phyloP scores from a whole-genome alignment of 1,140 invertebrate genomes.

The Cotesia chilonis region DNA sequence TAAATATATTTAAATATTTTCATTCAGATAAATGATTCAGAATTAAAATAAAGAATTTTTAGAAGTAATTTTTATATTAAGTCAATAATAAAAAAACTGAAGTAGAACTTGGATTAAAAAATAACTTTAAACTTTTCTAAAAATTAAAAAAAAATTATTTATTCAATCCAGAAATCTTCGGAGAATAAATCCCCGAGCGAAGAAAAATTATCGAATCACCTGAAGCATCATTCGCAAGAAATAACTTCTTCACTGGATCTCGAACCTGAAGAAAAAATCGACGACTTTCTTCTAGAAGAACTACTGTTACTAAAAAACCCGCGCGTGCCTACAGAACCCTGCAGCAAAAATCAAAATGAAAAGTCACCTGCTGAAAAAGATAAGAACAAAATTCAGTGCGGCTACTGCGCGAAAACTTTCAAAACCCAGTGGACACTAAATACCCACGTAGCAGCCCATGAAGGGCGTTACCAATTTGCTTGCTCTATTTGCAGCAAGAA shows the following conservation, averaged over 20 bases:
- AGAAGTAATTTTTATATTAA: no score
- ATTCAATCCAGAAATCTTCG: constrained; percentile 40
- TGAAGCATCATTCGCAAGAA: constrained; percentile 53
- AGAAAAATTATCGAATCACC: constrained; percentile 48
- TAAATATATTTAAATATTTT: no score
- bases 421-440: constrained; percentile 64
- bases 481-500: constrained; percentile 62
- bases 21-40: no score
- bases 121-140: no score
- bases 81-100: no score
- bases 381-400: constrained; percentile 54
- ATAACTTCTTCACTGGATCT: constrained; percentile 8
- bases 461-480: constrained; percentile 61
- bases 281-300: constrained; percentile 58
- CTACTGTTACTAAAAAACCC: constrained; percentile 57
- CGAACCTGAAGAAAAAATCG: constrained; percentile 33
- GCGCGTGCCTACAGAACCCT: constrained; percentile 26
- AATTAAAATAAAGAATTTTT: no score
- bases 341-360: constrained; percentile 26
- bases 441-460: constrained; percentile 62
- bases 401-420: constrained; percentile 63
- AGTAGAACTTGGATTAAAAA: no score
- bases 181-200: constrained; percentile 43
- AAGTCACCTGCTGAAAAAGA: constrained; percentile 26
- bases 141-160: no score